These are phyloP conservation scores for Loxodonta africana DNA, from an alignment of 2,113 vertebrate genomes.

Conservation along the genomic window DNA sequence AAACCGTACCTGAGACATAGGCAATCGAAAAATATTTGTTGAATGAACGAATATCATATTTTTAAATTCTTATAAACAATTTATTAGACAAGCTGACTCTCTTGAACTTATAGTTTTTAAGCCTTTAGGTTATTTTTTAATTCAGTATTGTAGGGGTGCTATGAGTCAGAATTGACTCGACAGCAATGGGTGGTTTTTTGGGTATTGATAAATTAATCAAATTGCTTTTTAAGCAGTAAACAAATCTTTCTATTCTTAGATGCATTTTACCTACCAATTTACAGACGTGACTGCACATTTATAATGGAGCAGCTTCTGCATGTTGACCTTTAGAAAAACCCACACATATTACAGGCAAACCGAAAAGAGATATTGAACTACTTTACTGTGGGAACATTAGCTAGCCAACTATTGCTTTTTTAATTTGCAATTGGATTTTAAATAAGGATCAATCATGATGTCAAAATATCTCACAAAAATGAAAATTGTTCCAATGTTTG, in stretches of 20 bases:
- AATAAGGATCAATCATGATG: background rate
- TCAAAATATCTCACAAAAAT: constrained; percentile 32
- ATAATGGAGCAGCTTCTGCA: background rate
- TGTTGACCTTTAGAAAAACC: constrained; percentile 24
- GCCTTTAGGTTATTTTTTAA: background rate
- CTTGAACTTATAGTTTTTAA: constrained; percentile 3
- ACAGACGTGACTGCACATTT: background rate
- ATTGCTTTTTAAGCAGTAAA: constrained; percentile 22
- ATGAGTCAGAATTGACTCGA: too few relatives aligned
- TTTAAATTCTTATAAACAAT: constrained; percentile 29
- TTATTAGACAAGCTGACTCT: background rate
- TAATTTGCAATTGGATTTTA: constrained; percentile 51
- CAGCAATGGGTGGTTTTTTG: too few relatives aligned
- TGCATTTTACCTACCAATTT: constrained; percentile 8
- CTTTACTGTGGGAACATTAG: background rate
- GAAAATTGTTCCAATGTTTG: constrained; percentile 8
- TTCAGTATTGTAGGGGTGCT: background rate
- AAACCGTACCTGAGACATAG: background rate
- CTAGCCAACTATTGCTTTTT: constrained; percentile 10
- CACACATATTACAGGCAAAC: background rate
- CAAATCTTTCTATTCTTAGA: constrained; percentile 50
- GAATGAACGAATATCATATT: background rate
- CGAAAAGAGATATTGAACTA: background rate
- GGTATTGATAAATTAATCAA: constrained; percentile 1
- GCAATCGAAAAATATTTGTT: background rate